phyloP scores from a whole-genome alignment of 1,140 invertebrate species.

The Anoplolepis gracilipes region DNA sequence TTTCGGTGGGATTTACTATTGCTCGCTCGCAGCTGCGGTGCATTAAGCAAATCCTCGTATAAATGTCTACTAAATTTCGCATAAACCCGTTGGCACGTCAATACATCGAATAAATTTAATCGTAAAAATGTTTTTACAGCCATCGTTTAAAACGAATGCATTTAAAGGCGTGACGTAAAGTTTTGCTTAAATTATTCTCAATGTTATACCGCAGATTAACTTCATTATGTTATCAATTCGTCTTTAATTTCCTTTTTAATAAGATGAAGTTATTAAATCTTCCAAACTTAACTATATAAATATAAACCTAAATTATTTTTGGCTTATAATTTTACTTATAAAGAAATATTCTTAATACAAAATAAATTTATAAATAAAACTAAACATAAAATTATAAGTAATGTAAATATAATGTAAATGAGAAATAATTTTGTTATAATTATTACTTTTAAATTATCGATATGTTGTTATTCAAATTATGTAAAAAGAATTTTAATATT shows the following conservation, averaged over 20 bases:
- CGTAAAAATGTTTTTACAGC: slow-evolving; percentile 16
- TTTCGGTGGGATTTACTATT: slow-evolving; percentile 27
- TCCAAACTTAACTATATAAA: not conserved
- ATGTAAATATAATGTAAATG: not conserved
- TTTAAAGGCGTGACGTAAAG: slow-evolving; percentile 25
- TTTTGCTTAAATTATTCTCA: slow-evolving; percentile 24
- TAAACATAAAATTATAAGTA: not conserved
- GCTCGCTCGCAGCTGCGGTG: not conserved
- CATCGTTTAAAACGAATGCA: slow-evolving; percentile 21
- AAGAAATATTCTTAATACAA: not conserved
- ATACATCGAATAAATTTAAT: slow-evolving; percentile 52
- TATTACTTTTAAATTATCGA: not conserved
- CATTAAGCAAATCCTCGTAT: slow-evolving; percentile 38
- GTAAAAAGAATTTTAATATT: not conserved
- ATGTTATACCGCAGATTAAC: not conserved
- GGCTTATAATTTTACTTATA: not conserved
- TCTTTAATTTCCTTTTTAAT: not conserved
- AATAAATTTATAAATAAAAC: not conserved
- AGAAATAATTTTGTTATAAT: not conserved
- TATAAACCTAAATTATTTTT: not conserved
- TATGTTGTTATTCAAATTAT: not conserved
- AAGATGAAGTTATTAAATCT: not conserved
- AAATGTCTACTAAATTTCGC: slow-evolving; percentile 51
- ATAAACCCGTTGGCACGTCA: slow-evolving; percentile 24
- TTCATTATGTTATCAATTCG: slow-evolving; percentile 22